These are phyloP conservation scores for Tubulanus polymorphus DNA, from an alignment of 2,888 invertebrate species.

Conservation along the genomic window DNA sequence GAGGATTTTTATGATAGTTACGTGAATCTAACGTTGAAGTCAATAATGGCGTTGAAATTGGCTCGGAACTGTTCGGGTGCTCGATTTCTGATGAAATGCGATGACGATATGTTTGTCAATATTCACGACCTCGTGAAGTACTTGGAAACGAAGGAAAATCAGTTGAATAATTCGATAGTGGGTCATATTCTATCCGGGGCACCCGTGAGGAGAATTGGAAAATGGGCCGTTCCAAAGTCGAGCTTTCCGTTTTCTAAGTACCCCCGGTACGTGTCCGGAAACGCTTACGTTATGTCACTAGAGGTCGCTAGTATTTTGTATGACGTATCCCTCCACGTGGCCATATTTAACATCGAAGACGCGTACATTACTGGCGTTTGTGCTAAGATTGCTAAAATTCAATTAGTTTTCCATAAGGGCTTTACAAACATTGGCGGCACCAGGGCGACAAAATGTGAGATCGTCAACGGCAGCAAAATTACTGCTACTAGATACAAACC, in stretches of 20 bases:
- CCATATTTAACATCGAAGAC: conserved; percentile 84
- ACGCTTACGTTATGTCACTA: conserved; percentile 60
- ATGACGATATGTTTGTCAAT: conserved; percentile 47
- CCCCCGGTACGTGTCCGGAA: conserved; percentile 38
- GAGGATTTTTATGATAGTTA: conserved; percentile 37
- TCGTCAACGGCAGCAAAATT: not conserved
- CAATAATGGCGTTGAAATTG: conserved; percentile 43
- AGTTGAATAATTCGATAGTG: conserved; percentile 18
- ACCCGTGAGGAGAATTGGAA: conserved; percentile 32
- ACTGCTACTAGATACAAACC: not conserved
- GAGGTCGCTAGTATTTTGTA: conserved; percentile 60
- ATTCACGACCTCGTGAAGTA: conserved; percentile 47
- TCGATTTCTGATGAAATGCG: conserved; percentile 37
- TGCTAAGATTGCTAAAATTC: not conserved
- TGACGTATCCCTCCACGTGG: conserved; percentile 59
- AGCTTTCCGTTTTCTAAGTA: conserved; percentile 31
- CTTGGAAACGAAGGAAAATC: not conserved
- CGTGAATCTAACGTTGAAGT: conserved; percentile 42
- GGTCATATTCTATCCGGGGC: conserved; percentile 17
- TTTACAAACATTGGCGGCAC: not conserved
- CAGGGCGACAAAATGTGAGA: not conserved
- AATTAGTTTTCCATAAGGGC: not conserved
- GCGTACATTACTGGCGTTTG: conserved; percentile 75
- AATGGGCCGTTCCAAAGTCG: conserved; percentile 32
- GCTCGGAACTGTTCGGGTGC: conserved; percentile 32